Base-by-base conservation (phyloP, 2,888 invertebrate genomes). In the Macrosiphum euphorbiae region DNA sequence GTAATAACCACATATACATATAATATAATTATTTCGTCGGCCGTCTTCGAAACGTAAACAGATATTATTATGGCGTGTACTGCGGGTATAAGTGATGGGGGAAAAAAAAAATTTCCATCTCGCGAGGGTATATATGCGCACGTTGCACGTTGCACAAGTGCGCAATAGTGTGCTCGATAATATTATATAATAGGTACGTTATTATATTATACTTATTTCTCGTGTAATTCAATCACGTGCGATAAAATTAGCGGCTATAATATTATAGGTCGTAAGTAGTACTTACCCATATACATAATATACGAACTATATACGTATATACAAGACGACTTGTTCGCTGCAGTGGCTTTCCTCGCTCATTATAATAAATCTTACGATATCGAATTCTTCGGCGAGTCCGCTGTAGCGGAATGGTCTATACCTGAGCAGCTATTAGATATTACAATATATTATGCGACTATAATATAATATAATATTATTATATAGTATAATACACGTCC, bases 141-240 rank as follows among this genome's bases (percentile, higher is more conserved):
- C 52, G 4, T 3, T 20, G 55, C n/a, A 13, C 13, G 3, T 13
- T 58, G 10, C 58, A 24, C 78, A 78, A 78, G 78, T 24, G 20
- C 35, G 20, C 1, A 78, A 78, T 35, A 8, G 35, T 78, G 78
- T 41, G 78, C 50, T 28, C n/a, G 90, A 85, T 44, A 55, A 24
- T 55, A 85, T 44, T 85, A 85, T 44, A 85, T 85, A 85, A 85
- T 44, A 28, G 26, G 28, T 44, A 44, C 44, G 28, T 85, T 78
- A 78, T 67, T 67, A 67, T 67, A 67, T 67, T 78, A 78, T 78
- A 78, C n/a, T 47, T 88, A 52, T 88, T 88, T 88, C 88, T 52
- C 11, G 52, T 88, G 52, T 88, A 88, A 88, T 88, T 88, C 88
- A 35, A 88, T 88, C 88, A 11, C 52, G 88, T 88, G 52, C 88